Base-by-base conservation (phyloP, 2,888 invertebrate genomes). In the Drosophila rellima region DNA sequence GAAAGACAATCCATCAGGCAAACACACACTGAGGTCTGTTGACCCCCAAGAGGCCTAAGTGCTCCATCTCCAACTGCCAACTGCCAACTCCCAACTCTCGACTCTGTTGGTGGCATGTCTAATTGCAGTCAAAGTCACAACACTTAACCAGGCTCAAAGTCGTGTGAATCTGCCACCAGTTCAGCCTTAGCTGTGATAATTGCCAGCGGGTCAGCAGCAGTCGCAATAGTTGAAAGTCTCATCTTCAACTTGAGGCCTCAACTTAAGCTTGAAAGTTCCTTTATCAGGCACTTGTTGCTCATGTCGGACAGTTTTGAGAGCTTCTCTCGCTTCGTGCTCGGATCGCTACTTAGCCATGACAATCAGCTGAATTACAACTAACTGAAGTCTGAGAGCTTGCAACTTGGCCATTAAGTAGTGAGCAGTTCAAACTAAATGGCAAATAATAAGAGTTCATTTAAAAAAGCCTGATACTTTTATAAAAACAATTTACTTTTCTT, bases 41-140 rank as follows among this genome's bases (percentile, higher is more conserved):
- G 83, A 83, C 83, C 83, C 72, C 78, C 68, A 56, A 63, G 45
- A 39, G 48, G 54, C 35, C 51, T 51, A 68, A 65, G 65, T 66
- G 52, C 31, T 47, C 17, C 20, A 10, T 15, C 20, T 55, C 17
- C 8, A 20, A 11, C 54, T 54, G n/a, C 4, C 3, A 1, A 29
- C 31, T 40, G 1, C 5, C 11, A 10, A 55, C 55, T 15, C 29
- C 18, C 18, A 13, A 20, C 31, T 31, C 50, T 7, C 45, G 48
- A 52, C 78, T 35, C 56, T 60, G 70, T 74, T 70, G 70, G 70
- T 78, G 79, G 78, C 82, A 75, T 81, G 86, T 81, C 83, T 86
- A 86, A 86, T 86, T 86, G 83, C 75, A 78, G 83, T 88, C 84
- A 82, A 77, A 73, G 66, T 66, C 50, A 60, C 70, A 57, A 51